Conservation (phyloP, 2,888 invertebrate species). For the Hyalella azteca region DNA sequence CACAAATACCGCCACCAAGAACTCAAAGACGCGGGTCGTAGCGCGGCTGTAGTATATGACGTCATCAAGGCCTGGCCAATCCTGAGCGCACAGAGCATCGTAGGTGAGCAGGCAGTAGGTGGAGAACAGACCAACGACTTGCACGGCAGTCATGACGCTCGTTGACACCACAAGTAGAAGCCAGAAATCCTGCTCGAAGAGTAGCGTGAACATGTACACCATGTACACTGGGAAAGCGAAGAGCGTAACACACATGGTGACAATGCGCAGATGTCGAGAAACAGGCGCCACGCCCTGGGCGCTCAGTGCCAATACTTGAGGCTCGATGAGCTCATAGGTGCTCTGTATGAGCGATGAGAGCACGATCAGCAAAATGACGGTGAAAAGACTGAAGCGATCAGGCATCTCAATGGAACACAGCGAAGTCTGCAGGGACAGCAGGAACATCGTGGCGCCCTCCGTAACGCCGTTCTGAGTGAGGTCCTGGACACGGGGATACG, state of each 20-base stretch:
- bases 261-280: constrained; percentile 63
- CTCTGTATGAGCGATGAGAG: constrained; percentile 68
- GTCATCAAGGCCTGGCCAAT: constrained; percentile 67
- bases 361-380: constrained; percentile 67
- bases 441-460: constrained; percentile 67
- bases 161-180: constrained; percentile 67
- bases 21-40: constrained; percentile 65
- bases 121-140: constrained; percentile 66
- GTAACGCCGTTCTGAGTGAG: constrained; percentile 65
- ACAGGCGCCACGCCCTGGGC: constrained; percentile 64
- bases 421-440: constrained; percentile 67
- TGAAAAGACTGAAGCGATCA: constrained; percentile 66
- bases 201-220: constrained; percentile 64
- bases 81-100: constrained; percentile 63
- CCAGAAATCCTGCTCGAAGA: constrained; percentile 66
- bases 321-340: constrained; percentile 67
- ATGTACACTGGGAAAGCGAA: constrained; percentile 65
- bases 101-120: constrained; percentile 66
- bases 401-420: constrained; percentile 65
- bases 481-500: constrained; percentile 61
- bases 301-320: constrained; percentile 65
- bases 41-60: constrained; percentile 66
- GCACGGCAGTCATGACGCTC: constrained; percentile 65
- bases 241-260: constrained; percentile 63
- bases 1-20: constrained; percentile 67